Evolutionary conservation across 2,113 vertebrate species (phyloP).

Genomic region (Pungitius pungitius): DNA sequence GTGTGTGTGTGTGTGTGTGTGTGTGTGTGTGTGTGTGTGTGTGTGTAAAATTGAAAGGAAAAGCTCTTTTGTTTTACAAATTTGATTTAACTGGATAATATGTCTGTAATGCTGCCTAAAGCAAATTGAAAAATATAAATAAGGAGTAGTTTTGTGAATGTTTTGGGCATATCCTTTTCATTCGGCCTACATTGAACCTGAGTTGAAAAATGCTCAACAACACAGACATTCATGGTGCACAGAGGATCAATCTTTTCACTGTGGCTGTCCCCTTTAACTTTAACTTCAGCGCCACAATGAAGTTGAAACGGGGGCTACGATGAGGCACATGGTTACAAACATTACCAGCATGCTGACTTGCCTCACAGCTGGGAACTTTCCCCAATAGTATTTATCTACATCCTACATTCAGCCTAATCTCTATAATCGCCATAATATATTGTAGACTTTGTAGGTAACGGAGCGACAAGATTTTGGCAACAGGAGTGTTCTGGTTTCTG

Average conservation of each 20-base stretch:
- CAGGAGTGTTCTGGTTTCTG: not conserved
- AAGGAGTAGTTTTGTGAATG: not conserved
- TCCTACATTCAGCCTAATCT: not conserved
- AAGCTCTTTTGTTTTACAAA: not conserved
- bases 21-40: not conserved
- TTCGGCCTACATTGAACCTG: not conserved
- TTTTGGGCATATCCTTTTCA: not conserved
- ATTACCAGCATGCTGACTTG: not conserved
- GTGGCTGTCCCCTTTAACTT: not conserved
- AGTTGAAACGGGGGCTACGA: not conserved
- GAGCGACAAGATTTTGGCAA: not conserved
- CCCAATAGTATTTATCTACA: not conserved
- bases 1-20: not conserved
- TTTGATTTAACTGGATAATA: not conserved
- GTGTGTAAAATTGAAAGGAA: not conserved
- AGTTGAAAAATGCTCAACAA: constrained; percentile 7
- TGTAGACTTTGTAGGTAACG: not conserved
- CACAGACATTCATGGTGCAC: not conserved
- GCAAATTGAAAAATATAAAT: not conserved
- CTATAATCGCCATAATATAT: not conserved
- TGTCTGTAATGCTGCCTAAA: not conserved
- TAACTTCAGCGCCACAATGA: not conserved
- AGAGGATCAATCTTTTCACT: not conserved
- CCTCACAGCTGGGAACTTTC: not conserved
- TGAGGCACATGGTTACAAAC: not conserved